Evolutionary conservation across 1,140 invertebrate genomes (phyloP).

Genomic region (Alviniconcha marisindica): DNA sequence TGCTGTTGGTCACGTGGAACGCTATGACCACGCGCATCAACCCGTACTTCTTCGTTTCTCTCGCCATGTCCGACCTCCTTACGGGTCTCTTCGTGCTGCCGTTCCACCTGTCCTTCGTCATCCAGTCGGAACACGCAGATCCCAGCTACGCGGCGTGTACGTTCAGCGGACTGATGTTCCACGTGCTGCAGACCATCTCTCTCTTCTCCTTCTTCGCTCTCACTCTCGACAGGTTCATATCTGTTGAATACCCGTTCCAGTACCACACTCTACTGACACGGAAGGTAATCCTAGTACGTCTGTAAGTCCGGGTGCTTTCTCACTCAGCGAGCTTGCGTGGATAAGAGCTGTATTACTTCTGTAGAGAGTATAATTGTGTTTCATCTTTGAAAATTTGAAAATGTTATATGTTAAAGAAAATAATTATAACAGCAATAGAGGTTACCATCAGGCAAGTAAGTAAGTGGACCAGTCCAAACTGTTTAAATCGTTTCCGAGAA

Average conservation of each 20-base stretch:
- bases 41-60: conserved; percentile 15
- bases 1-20: conserved; percentile 12
- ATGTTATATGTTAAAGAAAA: no score
- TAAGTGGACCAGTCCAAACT: no score
- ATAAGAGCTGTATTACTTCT: no score
- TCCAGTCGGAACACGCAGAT: neutral
- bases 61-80: conserved; percentile 29
- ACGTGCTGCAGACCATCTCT: conserved; percentile 27
- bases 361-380: no score
- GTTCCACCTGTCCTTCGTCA: neutral
- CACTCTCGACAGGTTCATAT: neutral
- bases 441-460: no score
- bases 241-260: neutral
- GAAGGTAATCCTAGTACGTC: no score
- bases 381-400: no score
- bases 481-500: no score
- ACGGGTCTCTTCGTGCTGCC: conserved; percentile 16
- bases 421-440: no score
- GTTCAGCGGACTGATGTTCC: conserved; percentile 15
- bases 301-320: no score
- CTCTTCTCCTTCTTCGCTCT: conserved; percentile 29
- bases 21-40: conserved; percentile 24
- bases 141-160: neutral
- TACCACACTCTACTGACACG: neutral
- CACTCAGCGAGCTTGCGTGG: no score